Evolutionary conservation across 2,113 vertebrate genomes (phyloP).

Genomic region (Chauna torquata): DNA sequence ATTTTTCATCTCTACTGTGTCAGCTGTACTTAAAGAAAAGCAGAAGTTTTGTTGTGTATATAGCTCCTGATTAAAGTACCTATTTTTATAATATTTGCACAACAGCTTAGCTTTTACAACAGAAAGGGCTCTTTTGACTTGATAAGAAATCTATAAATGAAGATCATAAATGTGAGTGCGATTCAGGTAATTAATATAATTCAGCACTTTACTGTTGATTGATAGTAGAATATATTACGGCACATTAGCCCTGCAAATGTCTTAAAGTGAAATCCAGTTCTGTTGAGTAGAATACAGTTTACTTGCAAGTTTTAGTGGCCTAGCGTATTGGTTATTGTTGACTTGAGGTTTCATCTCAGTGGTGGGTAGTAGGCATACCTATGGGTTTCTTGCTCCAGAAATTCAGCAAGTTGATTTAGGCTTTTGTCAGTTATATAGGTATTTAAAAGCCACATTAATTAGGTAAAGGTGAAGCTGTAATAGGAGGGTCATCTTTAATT

Average conservation of each 20-base stretch:
- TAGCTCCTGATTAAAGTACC: conserved; percentile 65
- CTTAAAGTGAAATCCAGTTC: conserved; percentile 80
- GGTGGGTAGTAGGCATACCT: not conserved
- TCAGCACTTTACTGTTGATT: conserved; percentile 96
- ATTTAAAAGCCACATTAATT: not conserved
- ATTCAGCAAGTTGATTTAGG: not conserved
- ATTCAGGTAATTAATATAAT: conserved; percentile 90
- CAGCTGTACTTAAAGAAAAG: conserved; percentile 59
- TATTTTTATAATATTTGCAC: conserved; percentile 77
- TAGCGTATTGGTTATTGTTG: conserved; percentile 28
- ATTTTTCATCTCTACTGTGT: conserved; percentile 70
- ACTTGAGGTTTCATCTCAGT: not conserved
- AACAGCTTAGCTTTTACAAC: conserved; percentile 85
- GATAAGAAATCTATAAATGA: conserved; percentile 75
- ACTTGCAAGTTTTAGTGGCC: conserved; percentile 55
- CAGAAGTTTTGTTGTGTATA: conserved; percentile 68
- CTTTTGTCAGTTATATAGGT: not conserved
- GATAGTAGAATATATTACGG: conserved; percentile 86
- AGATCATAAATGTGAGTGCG: conserved; percentile 78
- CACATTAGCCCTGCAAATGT: conserved; percentile 89
- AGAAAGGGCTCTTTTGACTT: conserved; percentile 94
- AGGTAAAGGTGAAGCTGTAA: not conserved
- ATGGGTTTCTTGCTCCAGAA: conserved; percentile 6
- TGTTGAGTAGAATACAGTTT: conserved; percentile 55
- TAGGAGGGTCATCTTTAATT: not conserved